Conservation (phyloP, 1,140 invertebrate genomes). For the Bombyx mandarina region DNA sequence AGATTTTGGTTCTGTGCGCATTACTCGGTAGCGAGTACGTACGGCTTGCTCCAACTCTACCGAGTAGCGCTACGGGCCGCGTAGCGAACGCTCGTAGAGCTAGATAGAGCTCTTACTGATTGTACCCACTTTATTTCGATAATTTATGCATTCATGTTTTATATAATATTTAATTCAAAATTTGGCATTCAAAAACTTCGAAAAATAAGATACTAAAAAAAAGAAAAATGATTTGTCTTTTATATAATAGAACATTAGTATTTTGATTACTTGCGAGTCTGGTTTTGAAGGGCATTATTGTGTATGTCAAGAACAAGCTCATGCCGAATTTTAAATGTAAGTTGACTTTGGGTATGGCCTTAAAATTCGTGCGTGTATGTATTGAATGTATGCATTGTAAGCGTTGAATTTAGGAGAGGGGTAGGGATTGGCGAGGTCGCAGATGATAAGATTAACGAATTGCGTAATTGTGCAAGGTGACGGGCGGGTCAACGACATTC, state of each 20-base stretch:
- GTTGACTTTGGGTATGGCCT: constrained; percentile 31
- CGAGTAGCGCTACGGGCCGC: constrained; percentile 38
- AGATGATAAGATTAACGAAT: constrained; percentile 67
- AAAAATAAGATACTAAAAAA: too few species aligned
- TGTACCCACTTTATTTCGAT: too few species aligned
- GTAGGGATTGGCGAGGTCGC: constrained; percentile 53
- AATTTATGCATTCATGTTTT: too few species aligned
- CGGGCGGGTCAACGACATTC: constrained; percentile 60
- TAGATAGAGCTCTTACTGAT: neutral
- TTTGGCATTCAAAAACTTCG: too few species aligned
- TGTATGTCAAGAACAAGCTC: constrained; percentile 7
- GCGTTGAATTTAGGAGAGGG: constrained; percentile 49
- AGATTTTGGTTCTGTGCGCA: too few species aligned
- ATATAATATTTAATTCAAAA: too few species aligned
- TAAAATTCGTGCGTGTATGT: constrained; percentile 20
- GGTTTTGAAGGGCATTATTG: constrained; percentile 1
- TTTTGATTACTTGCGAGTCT: neutral
- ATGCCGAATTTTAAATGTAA: constrained; percentile 18
- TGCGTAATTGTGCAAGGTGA: constrained; percentile 68
- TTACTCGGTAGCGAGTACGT: too few species aligned
- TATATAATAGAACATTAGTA: too few species aligned
- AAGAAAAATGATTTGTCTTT: too few species aligned
- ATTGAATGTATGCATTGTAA: constrained; percentile 12
- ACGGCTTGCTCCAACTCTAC: too few species aligned
- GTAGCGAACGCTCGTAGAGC: constrained; percentile 50